Base-by-base conservation (phyloP, 2,888 invertebrate species). In the Alloscopus bannaensis region DNA sequence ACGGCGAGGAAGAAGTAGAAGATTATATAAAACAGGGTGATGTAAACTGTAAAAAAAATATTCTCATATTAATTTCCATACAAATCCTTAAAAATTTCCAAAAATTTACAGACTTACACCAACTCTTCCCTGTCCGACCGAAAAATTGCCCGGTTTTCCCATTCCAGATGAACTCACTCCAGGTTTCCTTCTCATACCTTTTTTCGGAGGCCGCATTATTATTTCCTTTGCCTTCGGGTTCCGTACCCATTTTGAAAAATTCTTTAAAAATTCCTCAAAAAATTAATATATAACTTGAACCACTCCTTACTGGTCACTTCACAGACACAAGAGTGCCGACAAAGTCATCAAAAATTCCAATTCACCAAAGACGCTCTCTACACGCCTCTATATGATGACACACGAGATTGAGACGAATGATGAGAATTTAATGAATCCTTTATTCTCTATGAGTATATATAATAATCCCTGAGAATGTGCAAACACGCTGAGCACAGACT, bases 11-110 rank as follows among this genome's bases (percentile, higher is more conserved):
- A 93, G 84, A 94, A 92, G 90, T 99, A 99, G 92, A 98, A 99
- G 89, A 98, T 93, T 86, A 97, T 89, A 91, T 99, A 99, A 91
- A 99, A 99, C 85, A 98, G 90, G 86, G 95, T 91, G 89, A 99
- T 98, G 91, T 98, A 97, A 86, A 93, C 97, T 97, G 93, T 84
- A 92, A 91, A 88, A 87, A 86, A 88, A 87, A 86, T 36, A 36
- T 45, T 45, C 4, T 18, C 3, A 16, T n/a, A 45, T n/a, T 3
- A 11, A 3, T 4, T 45, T 16, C n/a, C n/a, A 4, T 45, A 16
- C 6, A 52, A 8, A 52, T 29, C 13, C 18, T 3, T 45, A 18
- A 3, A 22, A 4, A 52, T 3, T 52, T 3, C 2, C 24, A 16
- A 3, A 52, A 24, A 22, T 22, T 52, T 52, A 24, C 20, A 3